Conservation (phyloP, 1,140 invertebrate species). For the Cardiocondyla obscurior region DNA sequence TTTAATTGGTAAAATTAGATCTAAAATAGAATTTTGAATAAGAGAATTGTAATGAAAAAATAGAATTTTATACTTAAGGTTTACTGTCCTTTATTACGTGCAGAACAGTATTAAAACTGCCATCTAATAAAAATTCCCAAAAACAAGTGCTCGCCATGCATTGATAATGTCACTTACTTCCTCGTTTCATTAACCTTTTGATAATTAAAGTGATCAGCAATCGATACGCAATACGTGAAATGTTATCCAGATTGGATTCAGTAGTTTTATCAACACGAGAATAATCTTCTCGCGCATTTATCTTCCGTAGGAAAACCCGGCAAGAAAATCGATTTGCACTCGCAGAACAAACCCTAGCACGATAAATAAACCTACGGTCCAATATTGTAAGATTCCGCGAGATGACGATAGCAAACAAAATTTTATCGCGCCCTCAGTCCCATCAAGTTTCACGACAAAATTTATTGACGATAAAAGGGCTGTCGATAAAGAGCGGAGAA, state of each 20-base stretch:
- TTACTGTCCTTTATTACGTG: too few species aligned
- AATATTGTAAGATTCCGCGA: neutral
- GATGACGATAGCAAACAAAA: constrained; percentile 18
- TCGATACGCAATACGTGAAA: neutral
- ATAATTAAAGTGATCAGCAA: neutral
- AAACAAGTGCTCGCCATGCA: neutral
- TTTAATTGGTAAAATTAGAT: too few species aligned
- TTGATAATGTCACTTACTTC: neutral
- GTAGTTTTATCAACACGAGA: constrained; percentile 9
- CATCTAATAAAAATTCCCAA: neutral
- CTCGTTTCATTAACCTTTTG: neutral
- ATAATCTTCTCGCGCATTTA: constrained; percentile 8
- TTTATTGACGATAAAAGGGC: constrained; percentile 18
- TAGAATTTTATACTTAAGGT: too few species aligned
- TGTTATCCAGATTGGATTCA: neutral
- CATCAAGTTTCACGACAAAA: neutral
- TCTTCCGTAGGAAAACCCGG: neutral
- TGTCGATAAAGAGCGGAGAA: neutral
- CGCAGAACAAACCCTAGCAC: neutral
- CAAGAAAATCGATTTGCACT: neutral
- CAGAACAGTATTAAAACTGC: neutral
- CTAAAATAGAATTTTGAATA: too few species aligned
- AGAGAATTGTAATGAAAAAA: too few species aligned
- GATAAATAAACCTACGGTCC: neutral
- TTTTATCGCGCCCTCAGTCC: neutral